Conservation (phyloP, 2,113 vertebrate genomes). For the Macroglossus sobrinus region DNA sequence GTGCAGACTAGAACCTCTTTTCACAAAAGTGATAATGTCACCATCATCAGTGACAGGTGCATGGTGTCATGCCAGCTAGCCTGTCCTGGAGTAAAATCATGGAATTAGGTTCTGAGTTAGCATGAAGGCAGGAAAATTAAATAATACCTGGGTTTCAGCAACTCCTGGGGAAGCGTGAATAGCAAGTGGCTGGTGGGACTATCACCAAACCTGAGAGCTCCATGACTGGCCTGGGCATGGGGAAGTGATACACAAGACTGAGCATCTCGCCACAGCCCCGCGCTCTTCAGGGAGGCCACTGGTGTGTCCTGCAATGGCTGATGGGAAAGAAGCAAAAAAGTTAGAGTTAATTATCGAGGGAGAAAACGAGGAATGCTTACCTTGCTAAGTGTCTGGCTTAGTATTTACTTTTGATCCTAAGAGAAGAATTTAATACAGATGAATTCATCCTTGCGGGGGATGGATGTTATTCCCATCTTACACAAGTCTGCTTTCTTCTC, state of each 20-base stretch:
- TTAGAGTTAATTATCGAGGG: neutral
- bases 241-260: slow-evolving; percentile 19
- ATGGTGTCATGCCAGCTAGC: neutral
- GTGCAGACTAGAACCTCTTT: neutral
- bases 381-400: neutral
- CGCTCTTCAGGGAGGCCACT: slow-evolving; percentile 1
- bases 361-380: neutral
- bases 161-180: slow-evolving; percentile 82
- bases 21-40: too few species aligned
- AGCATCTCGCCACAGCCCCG: neutral
- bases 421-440: neutral
- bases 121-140: neutral
- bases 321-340: neutral
- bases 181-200: slow-evolving; percentile 85
- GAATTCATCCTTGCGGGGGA: neutral
- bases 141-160: slow-evolving; percentile 82
- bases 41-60: neutral
- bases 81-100: neutral
- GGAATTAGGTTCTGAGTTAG: neutral
- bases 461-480: neutral
- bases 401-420: neutral
- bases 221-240: slow-evolving; percentile 64
- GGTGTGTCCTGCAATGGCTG: slow-evolving; percentile 65
- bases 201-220: slow-evolving; percentile 85
- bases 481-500: neutral